Evolutionary conservation across 37 sponge, comb jelly and placozoan genomes (phyloP), one percentile per base, ranked within the genome.

Genomic region (Theonella swinhoei): DNA sequence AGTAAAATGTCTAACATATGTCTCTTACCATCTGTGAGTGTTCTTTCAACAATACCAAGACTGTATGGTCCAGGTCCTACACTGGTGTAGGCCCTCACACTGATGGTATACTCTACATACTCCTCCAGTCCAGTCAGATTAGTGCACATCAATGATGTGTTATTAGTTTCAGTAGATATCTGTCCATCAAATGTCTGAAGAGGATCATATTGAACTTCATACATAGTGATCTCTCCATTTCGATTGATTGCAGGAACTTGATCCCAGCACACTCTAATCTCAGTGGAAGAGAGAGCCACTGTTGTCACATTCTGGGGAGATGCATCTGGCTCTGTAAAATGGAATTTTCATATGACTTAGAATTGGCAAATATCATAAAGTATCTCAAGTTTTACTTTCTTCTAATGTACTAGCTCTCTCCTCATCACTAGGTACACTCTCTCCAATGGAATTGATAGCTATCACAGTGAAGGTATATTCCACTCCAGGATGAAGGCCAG

Each of bases 391-490:
- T 19, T 5, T 42, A 87, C 81, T 76, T 87, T 80, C 81, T 24
- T 90, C 85, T n/a, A 66, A 24, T 39, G 86, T 81, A 7, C 59
- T 72, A 29, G 64, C 60, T 7, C 63, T 20, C 8, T 76, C 34
- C 42, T 72, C 38, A 0, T 77, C 82, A 81, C 90, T 90, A 8
- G 73, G 67, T 35, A 34, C 20, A 62, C 82, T 76, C 26, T 72
- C 9, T 1, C 91, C 91, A 24, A 80, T 68, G 23, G 76, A 67
- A 81, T 90, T 90, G 73, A 68, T 42, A 43, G 91, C 91, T 8
- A 62, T 24, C n/a, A 90, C 86, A n/a, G 82, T 81, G 71, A 90
- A 85, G 68, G 30, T 26, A 32, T 90, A 90, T 24, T 69, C 66
- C 9, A 65, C 79, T 33, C 81, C 86, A 64, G 91, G 91, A 42